These are phyloP conservation scores for Rambutsinella grinnellia DNA, from an alignment of 2,888 invertebrate species.

Conservation along the genomic window DNA sequence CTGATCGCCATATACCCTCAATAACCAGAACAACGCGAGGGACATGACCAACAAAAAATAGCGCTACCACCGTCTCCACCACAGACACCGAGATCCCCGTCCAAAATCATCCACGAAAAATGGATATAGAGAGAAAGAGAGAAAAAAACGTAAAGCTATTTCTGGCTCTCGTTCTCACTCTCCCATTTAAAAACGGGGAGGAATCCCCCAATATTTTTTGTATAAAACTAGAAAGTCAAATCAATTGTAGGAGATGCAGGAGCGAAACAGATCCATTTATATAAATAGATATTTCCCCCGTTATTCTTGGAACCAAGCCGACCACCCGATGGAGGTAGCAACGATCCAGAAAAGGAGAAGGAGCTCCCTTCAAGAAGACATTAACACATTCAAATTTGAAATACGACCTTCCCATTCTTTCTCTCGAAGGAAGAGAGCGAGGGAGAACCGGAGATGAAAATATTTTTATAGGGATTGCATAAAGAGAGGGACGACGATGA, in stretches of 20 bases:
- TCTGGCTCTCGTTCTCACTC: too few species aligned
- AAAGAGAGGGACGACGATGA: background rate
- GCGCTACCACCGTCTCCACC: background rate
- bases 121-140: too few species aligned
- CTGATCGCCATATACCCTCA: background rate
- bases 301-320: background rate
- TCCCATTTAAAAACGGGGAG: too few species aligned
- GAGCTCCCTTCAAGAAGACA: slow-evolving; percentile 26
- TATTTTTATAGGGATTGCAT: background rate
- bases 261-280: background rate
- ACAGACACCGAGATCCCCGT: background rate
- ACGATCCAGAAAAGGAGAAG: background rate
- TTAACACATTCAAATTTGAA: slow-evolving; percentile 61
- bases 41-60: background rate
- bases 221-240: background rate
- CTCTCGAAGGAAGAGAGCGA: background rate
- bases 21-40: background rate
- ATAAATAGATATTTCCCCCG: background rate
- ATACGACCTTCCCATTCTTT: slow-evolving; percentile 40
- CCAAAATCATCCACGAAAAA: background rate
- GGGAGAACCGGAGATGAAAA: background rate
- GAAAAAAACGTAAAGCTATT: background rate
- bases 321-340: background rate
- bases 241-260: background rate
- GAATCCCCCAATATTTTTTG: too few species aligned